A percentile compares a stretch with the other conserved stretches of the same genome.
Evolutionary conservation across 2,797 vertebrate species (phyloP).

Genomic region (Ceryle rudis): DNA sequence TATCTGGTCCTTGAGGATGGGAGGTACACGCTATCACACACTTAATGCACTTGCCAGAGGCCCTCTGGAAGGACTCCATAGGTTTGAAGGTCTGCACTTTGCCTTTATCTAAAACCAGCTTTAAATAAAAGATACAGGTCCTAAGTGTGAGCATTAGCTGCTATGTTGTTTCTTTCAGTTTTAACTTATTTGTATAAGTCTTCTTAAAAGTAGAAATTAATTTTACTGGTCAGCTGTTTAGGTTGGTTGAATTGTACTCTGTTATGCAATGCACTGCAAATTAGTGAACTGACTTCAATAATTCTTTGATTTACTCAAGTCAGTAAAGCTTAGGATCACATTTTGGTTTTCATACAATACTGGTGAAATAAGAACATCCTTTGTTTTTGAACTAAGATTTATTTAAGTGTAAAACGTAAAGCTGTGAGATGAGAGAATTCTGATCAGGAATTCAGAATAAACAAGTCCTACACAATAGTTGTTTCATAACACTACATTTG

Average conservation of each 20-base stretch:
- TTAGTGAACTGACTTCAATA: neutral
- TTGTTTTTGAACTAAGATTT: neutral
- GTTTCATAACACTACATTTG: neutral
- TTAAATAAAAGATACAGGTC: neutral
- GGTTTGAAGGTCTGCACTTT: neutral
- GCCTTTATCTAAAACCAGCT: neutral
- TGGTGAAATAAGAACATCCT: neutral
- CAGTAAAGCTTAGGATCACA: neutral
- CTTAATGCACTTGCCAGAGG: neutral
- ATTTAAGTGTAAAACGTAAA: neutral
- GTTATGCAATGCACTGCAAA: neutral
- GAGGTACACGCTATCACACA: rapidly evolving
- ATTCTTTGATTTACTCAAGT: neutral
- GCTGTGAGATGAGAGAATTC: neutral
- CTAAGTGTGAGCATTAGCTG: neutral
- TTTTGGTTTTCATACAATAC: neutral
- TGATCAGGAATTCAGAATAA: neutral
- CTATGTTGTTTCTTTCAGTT: neutral
- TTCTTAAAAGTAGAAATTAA: neutral
- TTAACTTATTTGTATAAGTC: neutral
- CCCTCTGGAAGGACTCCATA: neutral
- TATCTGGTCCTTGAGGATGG: neutral
- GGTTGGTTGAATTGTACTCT: neutral
- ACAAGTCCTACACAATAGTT: neutral
- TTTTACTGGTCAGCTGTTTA: neutral